phyloP scores from a whole-genome alignment of 2,888 invertebrate genomes.

The Hofmannophila pseudospretella region DNA sequence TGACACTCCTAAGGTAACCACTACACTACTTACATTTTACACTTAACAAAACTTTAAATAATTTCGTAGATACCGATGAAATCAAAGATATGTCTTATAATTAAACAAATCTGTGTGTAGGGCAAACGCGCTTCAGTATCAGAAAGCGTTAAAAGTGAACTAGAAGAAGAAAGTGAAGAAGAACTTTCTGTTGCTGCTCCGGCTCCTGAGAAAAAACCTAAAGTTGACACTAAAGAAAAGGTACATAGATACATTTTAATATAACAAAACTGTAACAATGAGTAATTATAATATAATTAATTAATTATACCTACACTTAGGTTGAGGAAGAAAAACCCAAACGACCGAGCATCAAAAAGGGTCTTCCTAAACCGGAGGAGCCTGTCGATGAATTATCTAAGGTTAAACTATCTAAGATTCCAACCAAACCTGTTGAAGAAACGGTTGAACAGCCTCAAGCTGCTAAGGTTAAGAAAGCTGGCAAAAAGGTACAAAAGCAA shows the following conservation, averaged over 20 bases:
- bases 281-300: slow-evolving; percentile 4
- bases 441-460: slow-evolving; percentile 56
- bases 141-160: slow-evolving; percentile 63
- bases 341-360: slow-evolving; percentile 61
- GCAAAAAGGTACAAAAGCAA: slow-evolving; percentile 55
- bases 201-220: slow-evolving; percentile 55
- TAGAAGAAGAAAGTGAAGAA: slow-evolving; percentile 57
- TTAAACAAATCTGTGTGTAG: slow-evolving; percentile 34
- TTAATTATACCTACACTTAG: slow-evolving; percentile 26
- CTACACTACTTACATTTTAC: slow-evolving; percentile 34
- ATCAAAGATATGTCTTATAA: slow-evolving; percentile 9
- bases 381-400: slow-evolving; percentile 64
- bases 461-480: slow-evolving; percentile 53
- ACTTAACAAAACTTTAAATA: slow-evolving; percentile 15
- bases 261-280: slow-evolving; percentile 6
- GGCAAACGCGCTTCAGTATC: slow-evolving; percentile 64
- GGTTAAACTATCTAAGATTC: slow-evolving; percentile 57
- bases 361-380: slow-evolving; percentile 59
- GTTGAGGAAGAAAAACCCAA: slow-evolving; percentile 53
- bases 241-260: slow-evolving; percentile 24
- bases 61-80: slow-evolving; percentile 5
- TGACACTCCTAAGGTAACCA: slow-evolving; percentile 66
- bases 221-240: slow-evolving; percentile 47
- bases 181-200: slow-evolving; percentile 55
- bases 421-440: slow-evolving; percentile 54